A percentile compares a stretch with the other conserved stretches of the same genome.
phyloP scores from a whole-genome alignment of 2,888 invertebrate genomes.

The Polydrusus tereticollis region DNA sequence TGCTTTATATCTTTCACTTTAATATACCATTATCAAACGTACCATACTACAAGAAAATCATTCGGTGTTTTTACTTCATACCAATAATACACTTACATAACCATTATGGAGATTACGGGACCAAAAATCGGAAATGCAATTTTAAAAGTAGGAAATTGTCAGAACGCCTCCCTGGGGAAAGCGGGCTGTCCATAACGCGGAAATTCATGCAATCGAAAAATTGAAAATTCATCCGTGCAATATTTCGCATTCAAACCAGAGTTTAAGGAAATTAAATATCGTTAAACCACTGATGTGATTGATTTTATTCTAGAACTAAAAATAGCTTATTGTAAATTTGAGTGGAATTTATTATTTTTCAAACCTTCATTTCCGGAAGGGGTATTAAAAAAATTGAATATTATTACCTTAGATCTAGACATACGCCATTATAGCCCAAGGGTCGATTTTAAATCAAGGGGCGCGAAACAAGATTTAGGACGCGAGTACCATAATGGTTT shows the following conservation, averaged over 20 bases:
- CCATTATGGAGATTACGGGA: conserved; percentile 12
- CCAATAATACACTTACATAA: background rate
- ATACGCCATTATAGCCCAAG: no score
- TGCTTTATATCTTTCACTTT: no score
- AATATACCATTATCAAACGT: no score
- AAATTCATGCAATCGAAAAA: conserved; percentile 42
- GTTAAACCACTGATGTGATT: conserved; percentile 20
- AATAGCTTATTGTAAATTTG: conserved; percentile 7
- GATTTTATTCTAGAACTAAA: conserved; percentile 13
- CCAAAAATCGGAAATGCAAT: conserved; percentile 43
- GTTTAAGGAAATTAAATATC: conserved; percentile 29
- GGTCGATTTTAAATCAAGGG: no score
- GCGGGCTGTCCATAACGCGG: conserved; percentile 33
- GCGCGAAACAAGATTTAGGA: no score
- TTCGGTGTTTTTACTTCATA: background rate
- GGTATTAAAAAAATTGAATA: no score
- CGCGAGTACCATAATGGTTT: no score
- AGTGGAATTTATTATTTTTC: conserved; percentile 3
- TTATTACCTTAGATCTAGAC: no score
- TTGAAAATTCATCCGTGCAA: conserved; percentile 39
- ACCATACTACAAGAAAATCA: no score
- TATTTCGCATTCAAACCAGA: conserved; percentile 39
- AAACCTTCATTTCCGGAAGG: no score
- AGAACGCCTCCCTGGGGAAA: conserved; percentile 42
- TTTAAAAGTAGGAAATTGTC: conserved; percentile 47